phyloP scores from a whole-genome alignment of 2,797 vertebrate genomes.

The Sebastes minor region DNA sequence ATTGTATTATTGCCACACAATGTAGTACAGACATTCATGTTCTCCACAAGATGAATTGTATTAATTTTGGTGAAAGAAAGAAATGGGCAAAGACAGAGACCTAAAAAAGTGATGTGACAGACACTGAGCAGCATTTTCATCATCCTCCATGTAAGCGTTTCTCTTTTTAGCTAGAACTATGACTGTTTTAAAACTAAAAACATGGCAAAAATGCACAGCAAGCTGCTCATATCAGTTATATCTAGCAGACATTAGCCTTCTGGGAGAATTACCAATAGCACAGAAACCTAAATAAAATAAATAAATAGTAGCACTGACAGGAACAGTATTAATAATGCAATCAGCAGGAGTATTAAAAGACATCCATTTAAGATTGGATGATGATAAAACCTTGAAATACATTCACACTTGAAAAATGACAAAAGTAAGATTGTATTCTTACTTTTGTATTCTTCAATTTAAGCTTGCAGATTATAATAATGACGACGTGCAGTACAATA shows the following conservation, averaged over 20 bases:
- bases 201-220: background rate
- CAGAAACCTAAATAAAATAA: background rate
- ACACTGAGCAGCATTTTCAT: too few species aligned
- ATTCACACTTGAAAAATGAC: background rate
- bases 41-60: too few species aligned
- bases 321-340: background rate
- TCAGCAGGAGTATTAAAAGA: background rate
- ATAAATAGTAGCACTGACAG: background rate
- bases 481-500: background rate
- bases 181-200: background rate
- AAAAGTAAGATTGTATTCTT: background rate
- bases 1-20: background rate
- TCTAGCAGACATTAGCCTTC: background rate
- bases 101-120: too few species aligned
- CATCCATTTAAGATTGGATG: background rate
- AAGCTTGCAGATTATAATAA: background rate
- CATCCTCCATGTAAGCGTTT: background rate
- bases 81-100: too few species aligned
- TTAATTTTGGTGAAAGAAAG: too few species aligned
- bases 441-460: background rate
- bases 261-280: background rate
- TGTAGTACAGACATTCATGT: too few species aligned
- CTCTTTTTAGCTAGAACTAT: background rate
- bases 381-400: background rate
- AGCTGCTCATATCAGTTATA: background rate